Evolutionary conservation across 1,140 invertebrate species (phyloP).

Genomic region (Mylabris phalerata): DNA sequence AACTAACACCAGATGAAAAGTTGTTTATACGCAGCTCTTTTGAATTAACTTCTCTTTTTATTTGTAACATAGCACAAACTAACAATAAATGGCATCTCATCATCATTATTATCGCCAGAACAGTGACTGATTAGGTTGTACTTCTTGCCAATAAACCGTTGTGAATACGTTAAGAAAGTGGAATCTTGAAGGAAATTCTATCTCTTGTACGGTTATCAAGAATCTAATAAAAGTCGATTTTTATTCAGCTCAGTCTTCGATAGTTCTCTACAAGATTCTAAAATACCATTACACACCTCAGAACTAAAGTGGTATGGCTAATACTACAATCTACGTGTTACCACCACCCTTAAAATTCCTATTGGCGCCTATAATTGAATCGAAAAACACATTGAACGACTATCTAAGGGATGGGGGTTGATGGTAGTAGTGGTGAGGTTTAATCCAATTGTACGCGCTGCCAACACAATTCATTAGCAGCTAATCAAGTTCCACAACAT

Average conservation of each 20-base stretch:
- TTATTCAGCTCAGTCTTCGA: conserved; percentile 9
- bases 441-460: conserved; percentile 34
- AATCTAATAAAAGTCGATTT: conserved; percentile 18
- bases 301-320: too few species aligned
- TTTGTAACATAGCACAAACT: too few species aligned
- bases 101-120: too few species aligned
- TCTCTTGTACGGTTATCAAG: conserved; percentile 6
- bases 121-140: too few species aligned
- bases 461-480: conserved; percentile 34
- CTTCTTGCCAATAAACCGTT: too few species aligned
- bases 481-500: conserved; percentile 38
- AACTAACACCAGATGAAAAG: conserved; percentile 2
- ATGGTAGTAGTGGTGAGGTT: conserved; percentile 16
- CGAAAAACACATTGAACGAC: conserved; percentile 30
- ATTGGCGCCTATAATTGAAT: conserved; percentile 27
- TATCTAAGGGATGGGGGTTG: conserved; percentile 17
- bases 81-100: too few species aligned
- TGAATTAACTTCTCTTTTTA: too few species aligned
- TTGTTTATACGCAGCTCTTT: not conserved
- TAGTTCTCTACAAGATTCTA: conserved; percentile 1
- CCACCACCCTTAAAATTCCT: conserved; percentile 23
- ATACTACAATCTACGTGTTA: not conserved
- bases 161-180: too few species aligned
- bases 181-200: conserved; percentile 3
- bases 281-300: not conserved